phyloP scores from a whole-genome alignment of 2,888 invertebrate genomes.

The Branchinecta sandiegonensis region DNA sequence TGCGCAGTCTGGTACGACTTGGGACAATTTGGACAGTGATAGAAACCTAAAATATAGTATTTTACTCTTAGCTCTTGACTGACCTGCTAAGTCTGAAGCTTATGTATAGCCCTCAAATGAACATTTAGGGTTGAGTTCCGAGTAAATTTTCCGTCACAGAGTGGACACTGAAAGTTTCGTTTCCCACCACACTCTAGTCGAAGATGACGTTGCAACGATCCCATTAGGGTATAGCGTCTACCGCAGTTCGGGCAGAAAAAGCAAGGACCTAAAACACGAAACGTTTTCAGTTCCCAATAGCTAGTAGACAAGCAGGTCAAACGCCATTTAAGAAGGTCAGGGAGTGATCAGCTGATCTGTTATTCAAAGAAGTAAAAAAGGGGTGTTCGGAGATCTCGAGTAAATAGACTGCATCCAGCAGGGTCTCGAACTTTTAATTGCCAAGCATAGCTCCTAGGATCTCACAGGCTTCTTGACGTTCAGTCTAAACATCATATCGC shows the following conservation, averaged over 20 bases:
- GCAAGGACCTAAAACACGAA: slow-evolving; percentile 4
- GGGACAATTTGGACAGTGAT: slow-evolving; percentile 5
- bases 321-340: too few relatives aligned
- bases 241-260: not conserved
- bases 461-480: too few relatives aligned
- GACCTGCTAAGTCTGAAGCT: not conserved
- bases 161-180: slow-evolving; percentile 21
- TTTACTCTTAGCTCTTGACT: not conserved
- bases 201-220: not conserved
- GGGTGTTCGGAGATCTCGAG: too few relatives aligned
- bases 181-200: slow-evolving; percentile 15
- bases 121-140: slow-evolving; percentile 19
- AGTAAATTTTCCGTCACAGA: slow-evolving; percentile 20
- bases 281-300: not conserved
- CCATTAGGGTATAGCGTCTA: not conserved
- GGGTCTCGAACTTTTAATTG: too few relatives aligned
- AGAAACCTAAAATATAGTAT: slow-evolving; percentile 4
- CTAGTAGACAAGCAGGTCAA: too few relatives aligned
- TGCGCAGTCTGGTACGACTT: not conserved
- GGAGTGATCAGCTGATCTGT: too few relatives aligned
- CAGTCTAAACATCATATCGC: too few relatives aligned
- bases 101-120: slow-evolving; percentile 20
- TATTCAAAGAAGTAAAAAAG: too few relatives aligned
- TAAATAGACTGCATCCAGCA: too few relatives aligned
- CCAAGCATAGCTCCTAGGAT: too few relatives aligned